These are phyloP conservation scores for Podabrus alpinus DNA, from an alignment of 2,888 invertebrate species.

Conservation along the genomic window DNA sequence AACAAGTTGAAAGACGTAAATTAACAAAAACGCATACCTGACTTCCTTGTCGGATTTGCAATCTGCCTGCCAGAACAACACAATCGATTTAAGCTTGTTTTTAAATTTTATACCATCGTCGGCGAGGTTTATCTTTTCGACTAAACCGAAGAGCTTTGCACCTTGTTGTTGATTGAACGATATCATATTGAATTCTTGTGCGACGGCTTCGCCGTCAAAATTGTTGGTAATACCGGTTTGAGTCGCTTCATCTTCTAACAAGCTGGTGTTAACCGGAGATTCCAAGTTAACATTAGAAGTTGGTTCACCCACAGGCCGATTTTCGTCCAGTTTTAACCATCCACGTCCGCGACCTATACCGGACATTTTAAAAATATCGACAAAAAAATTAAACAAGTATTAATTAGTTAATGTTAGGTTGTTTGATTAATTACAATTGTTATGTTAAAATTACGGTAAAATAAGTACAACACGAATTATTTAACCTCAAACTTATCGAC, in stretches of 20 bases:
- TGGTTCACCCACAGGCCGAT: conserved; percentile 33
- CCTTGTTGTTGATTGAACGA: conserved; percentile 18
- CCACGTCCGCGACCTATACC: conserved; percentile 45
- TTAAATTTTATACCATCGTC: conserved; percentile 54
- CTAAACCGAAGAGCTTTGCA: conserved; percentile 41
- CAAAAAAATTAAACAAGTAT: not conserved
- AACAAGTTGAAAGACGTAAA: not conserved
- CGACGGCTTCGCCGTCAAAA: not conserved
- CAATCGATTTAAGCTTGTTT: conserved; percentile 49
- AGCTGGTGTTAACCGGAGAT: not conserved
- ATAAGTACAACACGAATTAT: not conserved
- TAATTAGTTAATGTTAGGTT: not conserved
- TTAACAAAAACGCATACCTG: conserved; percentile 38
- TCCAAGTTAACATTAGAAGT: not conserved
- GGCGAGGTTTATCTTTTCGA: conserved; percentile 45
- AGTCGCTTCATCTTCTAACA: not conserved
- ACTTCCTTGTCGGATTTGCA: conserved; percentile 46
- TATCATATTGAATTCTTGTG: not conserved
- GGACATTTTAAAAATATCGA: conserved; percentile 33
- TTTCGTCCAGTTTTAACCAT: conserved; percentile 44
- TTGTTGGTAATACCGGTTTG: conserved; percentile 8
- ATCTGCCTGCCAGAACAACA: conserved; percentile 44
- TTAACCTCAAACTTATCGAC: not conserved
- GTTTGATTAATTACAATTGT: not conserved
- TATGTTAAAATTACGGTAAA: not conserved